These are phyloP conservation scores for Camponotus floridanus DNA, from an alignment of 1,140 invertebrate species.

Conservation along the genomic window DNA sequence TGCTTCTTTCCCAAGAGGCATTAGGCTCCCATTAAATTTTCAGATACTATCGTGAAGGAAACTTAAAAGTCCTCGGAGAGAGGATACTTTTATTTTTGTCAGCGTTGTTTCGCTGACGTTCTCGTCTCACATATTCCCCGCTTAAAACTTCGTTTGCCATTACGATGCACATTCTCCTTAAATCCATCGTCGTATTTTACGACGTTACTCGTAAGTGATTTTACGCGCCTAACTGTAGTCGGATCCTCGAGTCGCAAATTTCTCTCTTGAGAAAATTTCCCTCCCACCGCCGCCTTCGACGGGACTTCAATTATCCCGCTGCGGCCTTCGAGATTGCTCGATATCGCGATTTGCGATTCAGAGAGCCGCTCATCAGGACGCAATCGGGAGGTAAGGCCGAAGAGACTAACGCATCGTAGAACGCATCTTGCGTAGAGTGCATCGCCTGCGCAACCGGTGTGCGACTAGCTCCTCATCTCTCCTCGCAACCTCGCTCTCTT, in stretches of 20 bases:
- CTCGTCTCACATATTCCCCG: neutral
- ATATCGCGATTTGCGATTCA: conserved; percentile 59
- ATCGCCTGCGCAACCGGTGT: neutral
- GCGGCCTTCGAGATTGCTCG: conserved; percentile 49
- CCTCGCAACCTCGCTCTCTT: conserved; percentile 10
- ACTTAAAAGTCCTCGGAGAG: neutral
- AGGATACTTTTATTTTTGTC: too few relatives aligned
- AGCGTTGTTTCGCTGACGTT: too few relatives aligned
- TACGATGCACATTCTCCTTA: neutral
- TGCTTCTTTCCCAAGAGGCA: neutral
- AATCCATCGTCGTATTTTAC: neutral
- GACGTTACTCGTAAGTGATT: neutral
- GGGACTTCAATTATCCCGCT: conserved; percentile 50
- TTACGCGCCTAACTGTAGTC: neutral
- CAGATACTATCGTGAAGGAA: neutral
- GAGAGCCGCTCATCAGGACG: conserved; percentile 2
- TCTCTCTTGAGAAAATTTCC: conserved; percentile 7
- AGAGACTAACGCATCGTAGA: conserved; percentile 16
- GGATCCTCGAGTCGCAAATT: neutral
- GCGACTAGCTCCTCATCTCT: neutral
- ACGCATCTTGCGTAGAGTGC: conserved; percentile 25
- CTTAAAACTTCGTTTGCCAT: neutral
- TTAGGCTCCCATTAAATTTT: conserved; percentile 1
- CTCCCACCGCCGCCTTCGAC: neutral
- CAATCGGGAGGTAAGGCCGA: conserved; percentile 16